Conservation (phyloP, 2,888 invertebrate genomes). For the Fragum whitleyi region DNA sequence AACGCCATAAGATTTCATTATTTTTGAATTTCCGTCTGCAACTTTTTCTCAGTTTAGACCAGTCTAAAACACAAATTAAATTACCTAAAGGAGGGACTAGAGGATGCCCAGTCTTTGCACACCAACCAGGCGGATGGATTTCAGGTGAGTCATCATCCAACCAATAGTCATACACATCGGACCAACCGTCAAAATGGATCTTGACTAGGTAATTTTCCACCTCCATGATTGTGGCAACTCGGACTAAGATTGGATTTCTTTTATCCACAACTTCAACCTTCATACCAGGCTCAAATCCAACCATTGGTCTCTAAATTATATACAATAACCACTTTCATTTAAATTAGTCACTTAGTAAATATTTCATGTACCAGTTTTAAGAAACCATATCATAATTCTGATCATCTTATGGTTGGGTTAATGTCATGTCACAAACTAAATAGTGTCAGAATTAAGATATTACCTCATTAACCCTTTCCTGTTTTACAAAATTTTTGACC, state of each 20-base stretch:
- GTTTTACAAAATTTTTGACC: no score
- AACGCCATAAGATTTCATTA: no score
- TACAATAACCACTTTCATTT: background rate
- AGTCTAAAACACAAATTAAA: no score
- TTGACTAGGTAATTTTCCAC: slow-evolving; percentile 90
- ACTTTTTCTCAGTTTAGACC: no score
- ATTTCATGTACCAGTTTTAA: background rate
- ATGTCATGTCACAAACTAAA: no score
- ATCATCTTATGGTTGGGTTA: no score
- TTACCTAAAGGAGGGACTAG: slow-evolving; percentile 92
- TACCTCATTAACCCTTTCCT: no score
- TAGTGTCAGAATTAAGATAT: no score
- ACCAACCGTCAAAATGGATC: slow-evolving; percentile 96
- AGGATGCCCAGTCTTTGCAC: slow-evolving; percentile 94
- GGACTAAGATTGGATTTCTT: slow-evolving; percentile 91
- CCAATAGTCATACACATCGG: slow-evolving; percentile 93
- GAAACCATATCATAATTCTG: no score
- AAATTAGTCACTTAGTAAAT: background rate
- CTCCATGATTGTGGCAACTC: slow-evolving; percentile 93
- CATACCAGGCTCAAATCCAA: slow-evolving; percentile 93
- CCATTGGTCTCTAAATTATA: slow-evolving; percentile 90
- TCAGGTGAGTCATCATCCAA: slow-evolving; percentile 95
- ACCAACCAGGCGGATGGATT: slow-evolving; percentile 97
- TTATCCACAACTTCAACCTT: slow-evolving; percentile 95
- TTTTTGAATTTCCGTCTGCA: no score